Evolutionary conservation across 2,888 invertebrate genomes (phyloP).

Genomic region (Dynastes tityus): DNA sequence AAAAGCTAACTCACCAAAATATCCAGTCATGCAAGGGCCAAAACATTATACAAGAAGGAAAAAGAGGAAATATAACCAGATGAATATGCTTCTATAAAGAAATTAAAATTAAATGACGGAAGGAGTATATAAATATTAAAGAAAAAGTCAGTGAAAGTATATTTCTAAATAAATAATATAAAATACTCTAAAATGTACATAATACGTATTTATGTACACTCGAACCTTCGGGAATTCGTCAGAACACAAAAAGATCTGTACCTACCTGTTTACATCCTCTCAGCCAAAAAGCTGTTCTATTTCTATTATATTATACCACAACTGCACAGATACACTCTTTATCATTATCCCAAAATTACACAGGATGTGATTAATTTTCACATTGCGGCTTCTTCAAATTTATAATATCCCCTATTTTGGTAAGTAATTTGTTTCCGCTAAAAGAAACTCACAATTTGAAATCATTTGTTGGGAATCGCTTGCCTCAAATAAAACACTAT

Average conservation of each 20-base stretch:
- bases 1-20: too few species aligned
- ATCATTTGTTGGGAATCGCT: not conserved
- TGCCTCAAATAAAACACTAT: not conserved
- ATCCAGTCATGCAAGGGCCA: too few species aligned
- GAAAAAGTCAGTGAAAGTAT: too few species aligned
- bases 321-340: constrained; percentile 20
- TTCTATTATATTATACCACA: constrained; percentile 19
- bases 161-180: too few species aligned
- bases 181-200: too few species aligned
- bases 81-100: too few species aligned
- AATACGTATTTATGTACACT: not conserved
- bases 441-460: constrained; percentile 12
- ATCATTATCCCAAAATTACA: constrained; percentile 36
- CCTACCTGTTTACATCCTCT: constrained; percentile 1
- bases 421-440: constrained; percentile 32
- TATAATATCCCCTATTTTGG: constrained; percentile 29
- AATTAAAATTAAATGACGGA: too few species aligned
- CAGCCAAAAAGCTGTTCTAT: not conserved
- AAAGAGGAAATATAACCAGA: too few species aligned
- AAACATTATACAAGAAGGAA: too few species aligned
- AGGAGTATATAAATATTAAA: too few species aligned
- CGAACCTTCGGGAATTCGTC: not conserved
- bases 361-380: constrained; percentile 45
- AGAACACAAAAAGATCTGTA: not conserved
- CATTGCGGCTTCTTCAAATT: constrained; percentile 20